Conservation (phyloP, 2,113 vertebrate genomes). For the Oreotrochilus melanogaster region DNA sequence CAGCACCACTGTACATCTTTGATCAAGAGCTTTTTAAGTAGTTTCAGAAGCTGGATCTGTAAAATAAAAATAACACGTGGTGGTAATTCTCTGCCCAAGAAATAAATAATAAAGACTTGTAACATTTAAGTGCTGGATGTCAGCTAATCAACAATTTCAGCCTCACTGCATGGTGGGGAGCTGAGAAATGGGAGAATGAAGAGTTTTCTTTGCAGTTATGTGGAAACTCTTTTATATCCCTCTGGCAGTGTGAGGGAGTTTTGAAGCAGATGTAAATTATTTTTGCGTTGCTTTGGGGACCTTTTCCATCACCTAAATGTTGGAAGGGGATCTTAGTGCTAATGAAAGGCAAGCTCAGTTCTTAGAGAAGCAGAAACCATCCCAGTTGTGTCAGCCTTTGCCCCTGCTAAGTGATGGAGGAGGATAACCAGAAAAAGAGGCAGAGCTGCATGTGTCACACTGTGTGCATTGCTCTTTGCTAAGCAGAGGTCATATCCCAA, state of each 20-base stretch:
- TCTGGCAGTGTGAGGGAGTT: neutral
- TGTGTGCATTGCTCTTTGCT: neutral
- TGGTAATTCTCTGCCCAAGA: constrained; percentile 53
- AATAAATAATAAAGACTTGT: constrained; percentile 65
- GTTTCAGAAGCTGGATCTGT: constrained; percentile 68
- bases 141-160: constrained; percentile 26
- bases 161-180: neutral
- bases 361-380: neutral
- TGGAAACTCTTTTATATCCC: neutral
- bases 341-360: neutral
- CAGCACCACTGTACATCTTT: constrained; percentile 59
- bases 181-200: neutral
- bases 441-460: neutral
- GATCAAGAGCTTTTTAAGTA: constrained; percentile 72
- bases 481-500: too few relatives aligned
- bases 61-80: constrained; percentile 52
- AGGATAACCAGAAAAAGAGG: neutral
- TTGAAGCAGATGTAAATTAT: neutral
- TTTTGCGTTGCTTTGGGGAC: neutral
- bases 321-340: neutral
- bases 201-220: neutral
- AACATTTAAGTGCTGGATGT: constrained; percentile 29
- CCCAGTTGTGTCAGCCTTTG: neutral
- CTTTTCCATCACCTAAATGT: neutral
- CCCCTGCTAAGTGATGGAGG: neutral